phyloP scores from a whole-genome alignment of 1,140 invertebrate species.

The Charaxes varanes region DNA sequence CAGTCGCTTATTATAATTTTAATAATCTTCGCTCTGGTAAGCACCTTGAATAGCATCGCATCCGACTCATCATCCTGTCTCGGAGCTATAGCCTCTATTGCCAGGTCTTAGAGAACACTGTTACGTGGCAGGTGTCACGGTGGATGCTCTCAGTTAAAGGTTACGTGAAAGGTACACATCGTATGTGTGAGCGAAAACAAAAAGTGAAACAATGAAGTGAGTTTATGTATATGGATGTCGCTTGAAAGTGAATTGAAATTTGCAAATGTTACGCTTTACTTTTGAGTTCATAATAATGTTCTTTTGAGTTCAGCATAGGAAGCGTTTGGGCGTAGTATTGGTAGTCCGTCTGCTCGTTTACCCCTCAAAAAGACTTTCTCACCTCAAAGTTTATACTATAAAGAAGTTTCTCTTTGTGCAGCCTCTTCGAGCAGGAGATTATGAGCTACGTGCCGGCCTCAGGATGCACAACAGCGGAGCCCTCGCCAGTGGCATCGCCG shows the following conservation, averaged over 20 bases:
- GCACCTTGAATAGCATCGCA: slow-evolving; percentile 19
- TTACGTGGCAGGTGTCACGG: slow-evolving; percentile 36
- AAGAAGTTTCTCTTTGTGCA: slow-evolving; percentile 50
- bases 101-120: slow-evolving; percentile 1
- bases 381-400: not conserved
- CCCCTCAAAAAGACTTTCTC: too few species aligned
- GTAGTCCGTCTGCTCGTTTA: too few species aligned
- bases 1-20: slow-evolving; percentile 29
- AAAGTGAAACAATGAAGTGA: slow-evolving; percentile 20
- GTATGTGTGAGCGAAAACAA: slow-evolving; percentile 14
- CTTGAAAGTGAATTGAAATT: slow-evolving; percentile 19
- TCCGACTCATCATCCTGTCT: slow-evolving; percentile 7
- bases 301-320: too few species aligned
- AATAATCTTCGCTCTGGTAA: slow-evolving; percentile 49
- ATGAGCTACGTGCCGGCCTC: slow-evolving; percentile 95
- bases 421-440: slow-evolving; percentile 98
- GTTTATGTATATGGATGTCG: slow-evolving; percentile 13
- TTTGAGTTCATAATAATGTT: slow-evolving; percentile 1
- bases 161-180: slow-evolving; percentile 21
- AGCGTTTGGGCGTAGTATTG: too few species aligned
- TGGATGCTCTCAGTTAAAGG: slow-evolving; percentile 26
- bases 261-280: not conserved
- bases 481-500: slow-evolving; percentile 87
- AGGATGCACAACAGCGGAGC: slow-evolving; percentile 74
- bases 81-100: slow-evolving; percentile 1